Evolutionary conservation across 2,113 vertebrate species (phyloP).

Genomic region (Podilymbus podiceps): DNA sequence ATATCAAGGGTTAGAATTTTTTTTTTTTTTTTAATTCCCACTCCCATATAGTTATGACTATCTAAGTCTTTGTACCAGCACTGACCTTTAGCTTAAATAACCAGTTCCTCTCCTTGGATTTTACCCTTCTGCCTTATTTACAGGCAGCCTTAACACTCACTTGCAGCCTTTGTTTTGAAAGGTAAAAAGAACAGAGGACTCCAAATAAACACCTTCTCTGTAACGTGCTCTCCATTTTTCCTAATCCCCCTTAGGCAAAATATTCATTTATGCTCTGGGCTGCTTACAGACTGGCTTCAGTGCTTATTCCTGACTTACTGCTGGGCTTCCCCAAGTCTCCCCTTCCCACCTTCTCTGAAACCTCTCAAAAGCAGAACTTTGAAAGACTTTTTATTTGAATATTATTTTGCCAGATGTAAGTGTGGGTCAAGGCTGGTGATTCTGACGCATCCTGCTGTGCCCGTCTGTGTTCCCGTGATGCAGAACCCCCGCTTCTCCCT

Average conservation of each 20-base stretch:
- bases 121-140: neutral
- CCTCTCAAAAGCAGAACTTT: neutral
- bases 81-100: neutral
- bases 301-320: neutral
- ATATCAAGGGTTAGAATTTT: neutral
- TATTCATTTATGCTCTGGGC: neutral
- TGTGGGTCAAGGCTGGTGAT: rapidly evolving
- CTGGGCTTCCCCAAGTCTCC: neutral
- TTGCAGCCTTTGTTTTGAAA: neutral
- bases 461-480: neutral
- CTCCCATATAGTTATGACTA: neutral
- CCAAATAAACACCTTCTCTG: neutral
- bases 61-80: neutral
- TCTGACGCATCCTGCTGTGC: neutral
- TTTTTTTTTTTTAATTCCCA: neutral
- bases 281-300: neutral
- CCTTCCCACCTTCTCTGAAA: neutral
- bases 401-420: neutral
- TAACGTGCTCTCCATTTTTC: neutral
- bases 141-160: neutral
- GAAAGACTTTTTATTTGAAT: too few species aligned
- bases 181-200: neutral
- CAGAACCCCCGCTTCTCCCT: neutral
- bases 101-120: neutral
- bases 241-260: neutral